Base-by-base conservation (phyloP, 1,140 invertebrate species). In the Popillia japonica region DNA sequence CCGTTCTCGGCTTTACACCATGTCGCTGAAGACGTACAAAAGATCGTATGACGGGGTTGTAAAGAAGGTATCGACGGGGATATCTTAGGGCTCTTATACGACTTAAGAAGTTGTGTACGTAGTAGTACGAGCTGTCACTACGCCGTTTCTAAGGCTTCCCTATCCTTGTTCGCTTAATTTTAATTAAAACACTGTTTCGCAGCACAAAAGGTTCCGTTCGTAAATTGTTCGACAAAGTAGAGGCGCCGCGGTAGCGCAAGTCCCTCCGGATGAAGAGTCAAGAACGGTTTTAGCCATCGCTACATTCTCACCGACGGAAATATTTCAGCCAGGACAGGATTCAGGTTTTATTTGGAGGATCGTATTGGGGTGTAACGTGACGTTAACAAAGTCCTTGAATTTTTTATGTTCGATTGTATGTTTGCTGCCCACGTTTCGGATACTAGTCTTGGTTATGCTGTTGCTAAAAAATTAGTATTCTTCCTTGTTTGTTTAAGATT, bases 101-200 rank as follows among this genome's bases (percentile, higher is more conserved):
- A 55, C 48, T 55, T 55, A 34, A 55, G 48, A 55, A 55, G 48
- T n/a, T 55, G 27, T 55, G 48, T 55, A 48, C 6, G 14, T 55
- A 55, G 48, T 55, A 17, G 48, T 7, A 55, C 4, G 27, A 34
- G 14, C 17, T 55, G 48, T 55, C 48, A 55, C 48, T 14, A 55
- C n/a, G 14, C 48, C 11, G 48, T n/a, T 55, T 55, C n/a, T 55
- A 55, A 17, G 48, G 48, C n/a, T 55, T 55, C 48, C 48, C 11
- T 55, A n/a, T 55, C 17, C 48, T 17, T n/a, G 48, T 20, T 27
- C 11, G 61, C 61, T 10, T 27, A 22, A 68, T 68, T 68, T 68
- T 68, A 68, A 68, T 68, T 68, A 68, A 68, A 68, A 14, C 22
- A 68, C 22, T 68, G 61, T 68, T 68, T 68, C 61, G 27, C 27